Evolutionary conservation across 2,888 invertebrate species (phyloP), one percentile per base, ranked within the genome.

Genomic region (Nomada fabriciana): DNA sequence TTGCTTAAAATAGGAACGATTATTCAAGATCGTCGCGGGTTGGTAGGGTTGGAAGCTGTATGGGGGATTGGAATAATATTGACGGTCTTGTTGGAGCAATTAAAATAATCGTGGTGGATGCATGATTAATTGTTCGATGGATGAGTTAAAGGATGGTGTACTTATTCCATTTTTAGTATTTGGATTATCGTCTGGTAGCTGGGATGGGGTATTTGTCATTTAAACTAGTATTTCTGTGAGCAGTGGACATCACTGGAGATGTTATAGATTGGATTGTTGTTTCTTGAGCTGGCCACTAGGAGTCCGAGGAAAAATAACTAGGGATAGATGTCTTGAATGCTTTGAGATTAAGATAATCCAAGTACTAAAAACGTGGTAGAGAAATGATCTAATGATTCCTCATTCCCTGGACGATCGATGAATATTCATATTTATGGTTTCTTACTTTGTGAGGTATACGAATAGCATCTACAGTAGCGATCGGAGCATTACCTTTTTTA

Each of bases 1-100:
- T 61, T 55, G 69, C 86, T 82, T 79, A 80, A 89, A 89, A 89
- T 88, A 88, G 86, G 80, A 68, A n/a, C 71, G 68, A 78, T 77
- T 61, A 57, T 59, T 42, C 25, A 52, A 23, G 61, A 74, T 57
- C 43, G 13, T 42, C 13, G 47, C 23, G 43, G 13, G 18, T 3
- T n/a, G 13, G 23, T 9, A 5, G 50, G 25, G 13, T 29, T 13
- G 29, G 10, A 13, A 43, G 43, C 10, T 29, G 7, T 53, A 5
- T 13, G 25, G 23, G 47, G 20, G 20, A 15, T n/a, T 65, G 25
- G 43, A 47, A 57, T 65, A 42, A 52, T 13, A 57, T 53, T 15
- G 42, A 53, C 36, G n/a, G 10, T 3, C 2, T 1, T 15, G 9
- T 15, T 43, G 23, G 18, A 42, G 2, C n/a, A 23, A 20, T 67